Base-by-base conservation (phyloP, 2,888 invertebrate genomes). In the Chrysolina americana region DNA sequence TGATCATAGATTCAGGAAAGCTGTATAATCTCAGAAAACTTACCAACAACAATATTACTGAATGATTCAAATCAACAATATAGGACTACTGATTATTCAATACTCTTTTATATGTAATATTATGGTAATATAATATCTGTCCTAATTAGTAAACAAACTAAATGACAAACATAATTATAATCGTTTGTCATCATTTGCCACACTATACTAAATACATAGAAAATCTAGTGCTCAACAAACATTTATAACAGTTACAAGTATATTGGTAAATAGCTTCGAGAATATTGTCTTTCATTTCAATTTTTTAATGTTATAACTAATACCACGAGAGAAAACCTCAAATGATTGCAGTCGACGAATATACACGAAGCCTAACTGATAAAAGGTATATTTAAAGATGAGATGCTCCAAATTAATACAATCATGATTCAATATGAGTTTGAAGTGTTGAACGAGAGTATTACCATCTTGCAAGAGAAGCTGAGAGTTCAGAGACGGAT, bases 181-280 rank as follows among this genome's bases (percentile, higher is more conserved):
- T 17, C n/a, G 19, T 50, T 36, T 59, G 59, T 36, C 23, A 23
- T 36, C 36, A 36, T 59, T 36, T 36, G 50, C 36, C 11, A 13
- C 36, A 66, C n/a, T 53, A 36, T 19, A 53, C 28, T 53, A 17
- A 47, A 50, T 71, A 68, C 63, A 59, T 28, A 59, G 15, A 23
- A 59, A n/a, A 59, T 59, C 64, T 71, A 71, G 71, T 48, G 50
- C 62, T 62, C 17, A 19, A 65, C 65, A 75, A 75, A 75, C 59
- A 75, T 56, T 53, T 41, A 71, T 53, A 68, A 41, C 53, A 53
- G 8, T 71, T 71, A 71, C 64, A 69, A 75, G 75, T 75, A 72
- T 71, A 28, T 65, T 28, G 48, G 69, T 71, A 75, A 75, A 71
- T 71, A 75, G 64, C 41, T 69, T 70, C 41, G 59, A 73, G 62